Conservation (phyloP, 2,113 vertebrate species). For the Peromyscus maniculatus region DNA sequence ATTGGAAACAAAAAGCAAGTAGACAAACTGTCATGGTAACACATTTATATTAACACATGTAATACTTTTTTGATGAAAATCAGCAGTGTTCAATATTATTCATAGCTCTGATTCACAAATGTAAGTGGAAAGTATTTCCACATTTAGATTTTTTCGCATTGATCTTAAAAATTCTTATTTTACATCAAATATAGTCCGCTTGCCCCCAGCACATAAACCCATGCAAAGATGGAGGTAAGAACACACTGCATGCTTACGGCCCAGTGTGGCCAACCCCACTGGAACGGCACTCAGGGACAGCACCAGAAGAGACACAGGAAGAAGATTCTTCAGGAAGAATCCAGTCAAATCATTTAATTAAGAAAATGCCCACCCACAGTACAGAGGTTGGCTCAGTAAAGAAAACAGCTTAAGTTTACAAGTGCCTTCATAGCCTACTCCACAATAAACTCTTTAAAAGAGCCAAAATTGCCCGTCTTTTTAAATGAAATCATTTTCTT, state of each 20-base stretch:
- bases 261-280: background rate
- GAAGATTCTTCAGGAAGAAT: slow-evolving; percentile 45
- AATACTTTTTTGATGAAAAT: slow-evolving; percentile 29
- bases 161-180: slow-evolving; percentile 46
- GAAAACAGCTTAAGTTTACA: slow-evolving; percentile 23
- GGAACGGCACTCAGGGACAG: background rate
- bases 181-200: background rate
- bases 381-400: slow-evolving; percentile 18
- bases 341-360: slow-evolving; percentile 14
- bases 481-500: slow-evolving; percentile 69
- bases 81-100: background rate
- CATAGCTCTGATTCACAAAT: slow-evolving; percentile 21
- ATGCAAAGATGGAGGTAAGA: background rate
- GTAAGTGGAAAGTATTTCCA: background rate
- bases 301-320: background rate
- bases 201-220: background rate
- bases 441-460: slow-evolving; percentile 48
- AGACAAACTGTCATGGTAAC: background rate
- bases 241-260: background rate
- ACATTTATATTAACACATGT: background rate
- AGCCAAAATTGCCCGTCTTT: slow-evolving; percentile 35
- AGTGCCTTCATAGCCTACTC: background rate
- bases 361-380: background rate
- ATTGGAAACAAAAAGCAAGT: background rate
- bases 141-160: slow-evolving; percentile 30